phyloP scores from a whole-genome alignment of 2,113 vertebrate genomes.

The Vidua macroura region DNA sequence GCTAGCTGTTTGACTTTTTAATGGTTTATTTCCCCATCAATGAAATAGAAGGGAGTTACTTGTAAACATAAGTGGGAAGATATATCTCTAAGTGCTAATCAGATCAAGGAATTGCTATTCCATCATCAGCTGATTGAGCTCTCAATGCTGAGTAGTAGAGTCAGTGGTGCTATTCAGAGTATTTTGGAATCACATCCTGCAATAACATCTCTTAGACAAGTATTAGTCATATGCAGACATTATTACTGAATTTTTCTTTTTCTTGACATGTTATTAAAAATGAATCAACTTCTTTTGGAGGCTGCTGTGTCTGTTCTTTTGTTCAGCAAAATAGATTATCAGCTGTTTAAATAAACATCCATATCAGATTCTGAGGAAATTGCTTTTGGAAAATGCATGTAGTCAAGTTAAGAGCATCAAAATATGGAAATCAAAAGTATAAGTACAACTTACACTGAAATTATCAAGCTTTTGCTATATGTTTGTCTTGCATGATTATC shows the following conservation, averaged over 20 bases:
- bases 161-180: not conserved
- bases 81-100: not conserved
- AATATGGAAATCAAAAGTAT: not conserved
- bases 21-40: not conserved
- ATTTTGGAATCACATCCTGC: not conserved
- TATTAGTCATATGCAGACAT: not conserved
- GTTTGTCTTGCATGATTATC: not conserved
- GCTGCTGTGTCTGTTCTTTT: not conserved
- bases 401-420: not conserved
- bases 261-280: not conserved
- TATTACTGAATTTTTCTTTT: not conserved
- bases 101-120: not conserved
- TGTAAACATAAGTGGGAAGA: not conserved
- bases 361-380: not conserved
- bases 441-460: not conserved
- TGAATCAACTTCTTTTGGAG: not conserved
- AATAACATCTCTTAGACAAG: not conserved
- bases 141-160: not conserved
- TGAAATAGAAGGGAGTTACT: not conserved
- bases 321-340: not conserved
- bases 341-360: not conserved
- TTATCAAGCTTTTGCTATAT: not conserved
- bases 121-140: not conserved
- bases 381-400: not conserved
- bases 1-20: not conserved